These are phyloP conservation scores for Protodeltote pygarga DNA, from an alignment of 2,888 invertebrate genomes.

Conservation along the genomic window DNA sequence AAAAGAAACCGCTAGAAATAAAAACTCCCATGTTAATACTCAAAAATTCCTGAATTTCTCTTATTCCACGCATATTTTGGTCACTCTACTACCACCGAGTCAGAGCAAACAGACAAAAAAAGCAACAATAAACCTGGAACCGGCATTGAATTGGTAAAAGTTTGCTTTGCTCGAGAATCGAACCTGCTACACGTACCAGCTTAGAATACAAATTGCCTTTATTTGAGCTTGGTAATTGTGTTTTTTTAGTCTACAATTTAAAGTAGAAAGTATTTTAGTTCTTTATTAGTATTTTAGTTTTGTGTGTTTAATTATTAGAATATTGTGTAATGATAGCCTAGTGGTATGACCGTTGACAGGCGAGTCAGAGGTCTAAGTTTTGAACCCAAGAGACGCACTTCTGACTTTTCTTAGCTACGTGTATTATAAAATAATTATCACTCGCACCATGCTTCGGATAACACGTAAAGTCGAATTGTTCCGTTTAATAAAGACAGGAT, in stretches of 20 bases:
- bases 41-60: too few species aligned
- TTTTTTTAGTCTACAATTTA: constrained; percentile 20
- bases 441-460: too few species aligned
- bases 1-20: not conserved
- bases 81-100: constrained; percentile 26
- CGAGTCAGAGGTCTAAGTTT: too few species aligned
- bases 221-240: constrained; percentile 44
- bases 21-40: not conserved
- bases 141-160: constrained; percentile 48
- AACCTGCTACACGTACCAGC: constrained; percentile 40
- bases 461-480: too few species aligned
- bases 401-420: too few species aligned
- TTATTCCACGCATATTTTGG: not conserved
- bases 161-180: constrained; percentile 51
- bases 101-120: constrained; percentile 48
- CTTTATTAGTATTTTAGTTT: too few species aligned
- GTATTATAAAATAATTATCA: too few species aligned
- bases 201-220: constrained; percentile 49
- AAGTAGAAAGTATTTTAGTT: constrained; percentile 15
- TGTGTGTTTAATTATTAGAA: too few species aligned
- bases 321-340: too few species aligned
- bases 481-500: too few species aligned
- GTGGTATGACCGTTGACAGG: too few species aligned
- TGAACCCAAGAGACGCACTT: too few species aligned
- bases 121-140: constrained; percentile 42